Evolutionary conservation across 2,888 invertebrate species (phyloP), one percentile per base, ranked within the genome.

Genomic region (Liodrosophila aerea): DNA sequence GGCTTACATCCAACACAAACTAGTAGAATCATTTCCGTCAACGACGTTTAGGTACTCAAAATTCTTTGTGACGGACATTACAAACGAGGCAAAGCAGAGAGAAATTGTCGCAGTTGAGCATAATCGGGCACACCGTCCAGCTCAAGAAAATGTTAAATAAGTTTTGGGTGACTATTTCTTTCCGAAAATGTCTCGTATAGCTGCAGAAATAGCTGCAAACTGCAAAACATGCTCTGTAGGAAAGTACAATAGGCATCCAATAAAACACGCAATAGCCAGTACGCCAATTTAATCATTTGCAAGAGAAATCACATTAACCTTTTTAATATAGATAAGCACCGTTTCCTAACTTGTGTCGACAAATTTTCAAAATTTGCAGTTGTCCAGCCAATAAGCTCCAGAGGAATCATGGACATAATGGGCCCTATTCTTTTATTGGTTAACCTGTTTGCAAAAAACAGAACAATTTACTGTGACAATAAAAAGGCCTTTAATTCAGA

Each of bases 71-170:
- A 13, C 9, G 7, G 41, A 49, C 8, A 36, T 56, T 1, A 3
- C 11, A 2, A n/a, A 44, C 37, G 7, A 18, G 4, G 37, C 11
- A 2, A n/a, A 56, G 15, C 29, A 41, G 11, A 47, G 34, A 7
- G 39, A 46, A 40, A 53, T 53, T 7, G 31, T 27, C 5, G 22
- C 39, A 3, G 13, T 8, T 1, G 46, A 54, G 3, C 40, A 46
- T 2, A 39, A 39, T 11, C 31, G 46, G 7, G 46, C 39, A 1
- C 31, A 41, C 8, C 22, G 41, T 1, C 36, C 13, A 15, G 37
- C 43, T 1, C 41, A 56, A 11, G 37, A 57, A 44, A 57, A 50
- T 11, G 22, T 12, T 0, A 33, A 50, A 18, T 30, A 56, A n/a
- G 31, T 57, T 12, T 7, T 37, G 7, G 4, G 30, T 1, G 41